Conservation (phyloP, 2,888 invertebrate species). For the Machimus atricapillus region DNA sequence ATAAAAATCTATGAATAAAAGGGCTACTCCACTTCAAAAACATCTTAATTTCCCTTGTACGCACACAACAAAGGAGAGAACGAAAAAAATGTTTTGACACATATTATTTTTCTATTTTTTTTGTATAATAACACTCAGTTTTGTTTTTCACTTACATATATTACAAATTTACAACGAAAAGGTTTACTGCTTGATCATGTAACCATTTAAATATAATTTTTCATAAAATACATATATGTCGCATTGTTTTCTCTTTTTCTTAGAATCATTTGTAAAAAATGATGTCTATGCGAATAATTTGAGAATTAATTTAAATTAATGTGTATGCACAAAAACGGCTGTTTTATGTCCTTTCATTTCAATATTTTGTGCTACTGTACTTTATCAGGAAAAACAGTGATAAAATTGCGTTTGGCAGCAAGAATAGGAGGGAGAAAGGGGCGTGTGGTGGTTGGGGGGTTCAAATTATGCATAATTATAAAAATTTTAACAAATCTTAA, state of each 20-base stretch:
- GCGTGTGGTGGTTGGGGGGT: not conserved
- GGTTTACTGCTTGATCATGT: not conserved
- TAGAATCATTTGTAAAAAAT: not conserved
- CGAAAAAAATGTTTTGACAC: not conserved
- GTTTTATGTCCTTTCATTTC: not conserved
- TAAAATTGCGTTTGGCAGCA: not conserved
- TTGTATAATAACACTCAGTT: not conserved
- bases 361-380: not conserved
- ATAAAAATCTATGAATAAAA: not conserved
- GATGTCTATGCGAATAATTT: not conserved
- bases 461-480: not conserved
- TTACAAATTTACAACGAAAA: constrained; percentile 8
- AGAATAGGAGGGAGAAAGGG: not conserved
- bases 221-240: not conserved
- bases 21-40: not conserved
- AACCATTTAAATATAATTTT: not conserved
- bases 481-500: not conserved
- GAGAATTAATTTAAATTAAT: not conserved
- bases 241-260: not conserved
- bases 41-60: not conserved
- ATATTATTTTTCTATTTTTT: not conserved
- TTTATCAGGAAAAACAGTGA: not conserved
- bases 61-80: not conserved
- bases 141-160: not conserved
- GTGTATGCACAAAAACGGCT: not conserved